phyloP scores from a whole-genome alignment of 2,888 invertebrate genomes.

The Stenoptilia bipunctidactyla region DNA sequence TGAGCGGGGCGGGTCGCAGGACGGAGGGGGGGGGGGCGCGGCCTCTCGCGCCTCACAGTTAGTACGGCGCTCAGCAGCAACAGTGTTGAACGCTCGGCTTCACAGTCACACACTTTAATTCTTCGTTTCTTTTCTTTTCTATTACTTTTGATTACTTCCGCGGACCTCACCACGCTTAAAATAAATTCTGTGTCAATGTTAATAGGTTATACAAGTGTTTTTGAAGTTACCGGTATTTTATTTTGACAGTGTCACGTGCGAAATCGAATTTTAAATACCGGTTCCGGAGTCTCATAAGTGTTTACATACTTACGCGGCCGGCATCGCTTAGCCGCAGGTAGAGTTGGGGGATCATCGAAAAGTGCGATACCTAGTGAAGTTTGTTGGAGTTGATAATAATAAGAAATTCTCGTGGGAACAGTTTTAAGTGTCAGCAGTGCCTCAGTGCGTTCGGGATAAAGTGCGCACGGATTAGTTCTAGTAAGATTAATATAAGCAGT shows the following conservation, averaged over 20 bases:
- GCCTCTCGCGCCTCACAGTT: conserved; percentile 46
- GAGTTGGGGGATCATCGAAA: conserved; percentile 49
- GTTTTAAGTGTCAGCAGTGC: conserved; percentile 24
- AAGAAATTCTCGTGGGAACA: conserved; percentile 38
- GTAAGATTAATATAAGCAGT: conserved; percentile 46
- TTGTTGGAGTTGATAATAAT: conserved; percentile 25
- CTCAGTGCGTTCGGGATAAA: conserved; percentile 26
- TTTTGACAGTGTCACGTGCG: conserved; percentile 67
- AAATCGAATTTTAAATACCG: conserved; percentile 53
- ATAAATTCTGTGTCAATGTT: conserved; percentile 41
- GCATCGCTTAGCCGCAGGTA: conserved; percentile 56
- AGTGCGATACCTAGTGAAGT: conserved; percentile 38
- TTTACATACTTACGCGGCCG: conserved; percentile 57
- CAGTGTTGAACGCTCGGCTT: conserved; percentile 69
- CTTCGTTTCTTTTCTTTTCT: conserved; percentile 71
- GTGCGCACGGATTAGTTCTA: conserved; percentile 36
- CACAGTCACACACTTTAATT: conserved; percentile 63
- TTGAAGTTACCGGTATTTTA: conserved; percentile 39
- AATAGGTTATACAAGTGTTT: conserved; percentile 39
- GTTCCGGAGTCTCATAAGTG: conserved; percentile 54
- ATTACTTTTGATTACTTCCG: conserved; percentile 65
- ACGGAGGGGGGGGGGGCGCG: conserved; percentile 53
- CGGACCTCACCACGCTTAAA: conserved; percentile 38
- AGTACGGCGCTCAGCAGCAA: conserved; percentile 65
- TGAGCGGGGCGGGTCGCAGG: conserved; percentile 39